Conservation (phyloP, 92 coral and sea anemone genomes). For the Umimayanthus chanpuru region DNA sequence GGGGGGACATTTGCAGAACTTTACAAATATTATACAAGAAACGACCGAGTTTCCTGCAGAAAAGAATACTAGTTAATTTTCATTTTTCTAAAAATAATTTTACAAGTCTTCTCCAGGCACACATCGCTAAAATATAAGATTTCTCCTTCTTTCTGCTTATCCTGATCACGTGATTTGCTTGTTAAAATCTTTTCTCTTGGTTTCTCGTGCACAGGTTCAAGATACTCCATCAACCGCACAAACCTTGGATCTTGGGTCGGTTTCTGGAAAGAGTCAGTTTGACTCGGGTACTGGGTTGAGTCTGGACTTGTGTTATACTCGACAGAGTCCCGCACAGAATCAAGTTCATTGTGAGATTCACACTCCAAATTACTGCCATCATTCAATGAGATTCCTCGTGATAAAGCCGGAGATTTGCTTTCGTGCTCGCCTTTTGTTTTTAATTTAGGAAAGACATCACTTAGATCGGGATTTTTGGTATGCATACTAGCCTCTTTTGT, state of each 20-base stretch:
- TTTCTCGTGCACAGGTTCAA: conserved; percentile 16
- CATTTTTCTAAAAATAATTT: conserved; percentile 18
- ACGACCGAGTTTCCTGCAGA: background rate
- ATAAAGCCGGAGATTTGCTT: background rate
- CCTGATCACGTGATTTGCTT: conserved; percentile 2
- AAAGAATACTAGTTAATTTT: background rate
- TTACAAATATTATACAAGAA: background rate
- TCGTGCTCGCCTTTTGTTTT: background rate
- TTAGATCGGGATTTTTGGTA: background rate
- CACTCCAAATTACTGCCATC: background rate
- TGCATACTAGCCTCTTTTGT: background rate
- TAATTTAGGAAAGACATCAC: background rate
- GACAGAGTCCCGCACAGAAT: background rate
- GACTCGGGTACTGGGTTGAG: background rate
- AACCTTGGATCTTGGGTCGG: conserved; percentile 31
- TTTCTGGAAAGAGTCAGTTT: background rate
- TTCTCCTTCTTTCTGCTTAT: background rate
- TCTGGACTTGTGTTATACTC: background rate
- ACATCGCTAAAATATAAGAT: conserved; percentile 6
- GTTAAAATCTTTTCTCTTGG: background rate
- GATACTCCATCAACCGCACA: conserved; percentile 7
- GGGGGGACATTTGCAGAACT: too few species aligned
- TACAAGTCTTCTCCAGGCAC: conserved; percentile 14
- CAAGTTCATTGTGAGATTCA: background rate
- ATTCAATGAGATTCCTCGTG: background rate